Evolutionary conservation across 2,113 vertebrate species (phyloP), one percentile per base, ranked within the genome.

Genomic region (Peromyscus californicus): DNA sequence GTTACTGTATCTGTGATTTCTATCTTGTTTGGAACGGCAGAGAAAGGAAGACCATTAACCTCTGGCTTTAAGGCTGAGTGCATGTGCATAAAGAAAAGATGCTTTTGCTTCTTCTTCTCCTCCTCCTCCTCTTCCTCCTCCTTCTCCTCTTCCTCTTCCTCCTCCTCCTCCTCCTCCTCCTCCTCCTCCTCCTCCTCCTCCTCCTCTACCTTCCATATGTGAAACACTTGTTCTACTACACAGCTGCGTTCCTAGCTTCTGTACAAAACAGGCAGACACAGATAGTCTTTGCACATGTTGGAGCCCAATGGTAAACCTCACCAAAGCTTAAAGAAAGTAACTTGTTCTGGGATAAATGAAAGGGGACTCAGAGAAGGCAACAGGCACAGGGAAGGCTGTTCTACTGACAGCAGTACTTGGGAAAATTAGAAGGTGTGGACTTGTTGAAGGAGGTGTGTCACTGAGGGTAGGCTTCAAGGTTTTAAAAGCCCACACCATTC

Each of bases 81-180:
- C 7, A 70, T 96, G 59, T 72, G 63, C 63, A 63, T 70, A 67
- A 84, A 72, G 59, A 92, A 93, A 93, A 97, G n/a, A 79, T 94
- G 67, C 6, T 78, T 95, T 92, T 85, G 21, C 3, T 2, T n/a
- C 3, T 5, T n/a, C n/a, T n/a, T n/a, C n/a, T n/a, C n/a, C n/a
- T n/a, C n/a, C n/a, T n/a, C n/a, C n/a, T n/a, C n/a, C n/a, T n/a
- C n/a, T n/a, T n/a, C n/a, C n/a, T n/a, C n/a, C n/a, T n/a, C n/a
- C n/a, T n/a, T n/a, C n/a, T n/a, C n/a, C n/a, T n/a, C n/a, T n/a
- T n/a, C n/a, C n/a, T 45, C 2, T 2, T 59, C 48, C 29, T 67
- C 63, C 7, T 42, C 78, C 2, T 54, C 36, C 24, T 83, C n/a
- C 36, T 61, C 21, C 24, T 83, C 39, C 29, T 31, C 3, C 4